Conservation (phyloP, 37 sponge, comb jelly and placozoan species). For the Cladorhizidae sp. region DNA sequence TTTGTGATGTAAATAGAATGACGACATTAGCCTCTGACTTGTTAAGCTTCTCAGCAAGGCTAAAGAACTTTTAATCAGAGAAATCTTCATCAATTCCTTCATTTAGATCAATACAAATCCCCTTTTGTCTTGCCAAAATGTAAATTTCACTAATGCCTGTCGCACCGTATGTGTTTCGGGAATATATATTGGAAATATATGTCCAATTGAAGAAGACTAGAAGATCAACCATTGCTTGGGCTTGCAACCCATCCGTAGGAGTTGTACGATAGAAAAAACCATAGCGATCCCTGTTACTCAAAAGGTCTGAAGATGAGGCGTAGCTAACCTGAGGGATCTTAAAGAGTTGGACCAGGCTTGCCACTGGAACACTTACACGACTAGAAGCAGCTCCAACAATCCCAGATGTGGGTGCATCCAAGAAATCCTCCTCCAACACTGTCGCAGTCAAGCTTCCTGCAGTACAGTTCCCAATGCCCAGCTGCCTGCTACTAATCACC, state of each 20-base stretch:
- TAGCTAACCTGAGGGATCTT: conserved; percentile 81
- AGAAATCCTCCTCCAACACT: background rate
- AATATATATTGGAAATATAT: conserved; percentile 56
- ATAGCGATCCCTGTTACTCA: conserved; percentile 78
- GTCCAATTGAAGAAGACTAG: conserved; percentile 65
- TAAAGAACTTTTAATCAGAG: background rate
- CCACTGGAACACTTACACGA: conserved; percentile 59
- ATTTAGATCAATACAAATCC: conserved; percentile 58
- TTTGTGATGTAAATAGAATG: conserved; percentile 49
- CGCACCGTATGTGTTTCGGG: conserved; percentile 60
- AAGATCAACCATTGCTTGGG: conserved; percentile 84
- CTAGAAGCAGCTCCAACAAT: conserved; percentile 85
- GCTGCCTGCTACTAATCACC: conserved; percentile 47
- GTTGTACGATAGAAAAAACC: conserved; percentile 86
- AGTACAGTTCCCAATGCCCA: conserved; percentile 34
- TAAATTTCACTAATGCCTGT: conserved; percentile 54
- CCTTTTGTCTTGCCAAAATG: conserved; percentile 13
- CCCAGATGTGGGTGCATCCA: conserved; percentile 35
- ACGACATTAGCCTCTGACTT: conserved; percentile 59
- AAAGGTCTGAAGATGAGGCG: conserved; percentile 75
- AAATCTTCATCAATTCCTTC: conserved; percentile 30
- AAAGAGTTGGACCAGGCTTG: conserved; percentile 74
- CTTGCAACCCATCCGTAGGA: conserved; percentile 85
- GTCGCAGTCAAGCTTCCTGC: background rate
- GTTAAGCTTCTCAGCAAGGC: conserved; percentile 9